Conservation (phyloP, 2,888 invertebrate genomes). For the Agonopterix heracliana region DNA sequence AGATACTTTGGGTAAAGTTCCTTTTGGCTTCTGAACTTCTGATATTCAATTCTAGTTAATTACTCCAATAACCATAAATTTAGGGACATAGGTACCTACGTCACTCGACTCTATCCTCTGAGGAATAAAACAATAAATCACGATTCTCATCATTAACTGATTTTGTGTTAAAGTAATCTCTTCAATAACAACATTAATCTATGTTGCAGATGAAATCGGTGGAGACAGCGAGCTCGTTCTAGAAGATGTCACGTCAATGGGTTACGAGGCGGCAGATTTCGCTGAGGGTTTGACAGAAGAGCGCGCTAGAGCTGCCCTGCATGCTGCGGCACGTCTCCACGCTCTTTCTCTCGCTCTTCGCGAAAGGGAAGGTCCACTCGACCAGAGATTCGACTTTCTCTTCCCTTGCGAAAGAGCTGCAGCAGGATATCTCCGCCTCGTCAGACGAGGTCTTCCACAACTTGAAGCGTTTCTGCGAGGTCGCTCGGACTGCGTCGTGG, state of each 20-base stretch:
- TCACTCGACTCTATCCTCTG: too few species aligned
- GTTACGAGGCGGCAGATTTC: constrained; percentile 81
- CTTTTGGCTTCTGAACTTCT: too few species aligned
- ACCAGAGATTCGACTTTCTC: constrained; percentile 77
- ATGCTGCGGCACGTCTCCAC: constrained; percentile 83
- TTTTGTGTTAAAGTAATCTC: too few species aligned
- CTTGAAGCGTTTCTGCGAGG: constrained; percentile 82
- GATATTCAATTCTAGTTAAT: too few species aligned
- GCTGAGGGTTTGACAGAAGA: constrained; percentile 79
- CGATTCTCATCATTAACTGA: too few species aligned
- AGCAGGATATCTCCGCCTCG: constrained; percentile 86
- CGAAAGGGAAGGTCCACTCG: constrained; percentile 64
- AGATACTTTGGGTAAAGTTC: too few species aligned
- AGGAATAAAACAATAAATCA: too few species aligned
- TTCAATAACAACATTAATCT: not conserved
- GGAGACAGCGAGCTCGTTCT: constrained; percentile 81
- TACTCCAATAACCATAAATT: too few species aligned
- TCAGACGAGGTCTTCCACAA: constrained; percentile 86
- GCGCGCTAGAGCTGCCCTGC: constrained; percentile 82
- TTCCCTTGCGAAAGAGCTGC: constrained; percentile 87
- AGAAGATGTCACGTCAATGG: constrained; percentile 82
- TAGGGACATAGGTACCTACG: too few species aligned
- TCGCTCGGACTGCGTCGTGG: constrained; percentile 78
- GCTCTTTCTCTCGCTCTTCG: constrained; percentile 79
- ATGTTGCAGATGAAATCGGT: constrained; percentile 59